Base-by-base conservation (phyloP, 2,888 invertebrate genomes). In the Drosophila pseudotalamancana region DNA sequence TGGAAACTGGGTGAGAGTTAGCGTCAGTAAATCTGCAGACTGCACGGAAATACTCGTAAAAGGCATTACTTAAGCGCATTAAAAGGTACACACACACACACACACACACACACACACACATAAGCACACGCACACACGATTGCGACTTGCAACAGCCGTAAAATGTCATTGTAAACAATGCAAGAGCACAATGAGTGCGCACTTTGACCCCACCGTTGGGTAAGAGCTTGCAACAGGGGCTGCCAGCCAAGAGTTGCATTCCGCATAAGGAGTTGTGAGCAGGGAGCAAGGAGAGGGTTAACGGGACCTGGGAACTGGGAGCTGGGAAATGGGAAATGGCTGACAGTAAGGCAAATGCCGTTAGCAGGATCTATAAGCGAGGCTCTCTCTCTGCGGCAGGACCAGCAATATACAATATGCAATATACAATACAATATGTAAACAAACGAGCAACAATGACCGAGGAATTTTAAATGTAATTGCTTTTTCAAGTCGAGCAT, bases 401-500 rank as follows among this genome's bases (percentile, higher is more conserved):
- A 40, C 32, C 27, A 14, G 16, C 53, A 32, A n/a, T 25, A 1
- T 12, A 1, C 25, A 25, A 25, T n/a, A n/a, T n/a, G n/a, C n/a
- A n/a, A n/a, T n/a, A 23, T 40, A 40, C 39, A 68, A 48, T 45
- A 54, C 39, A 53, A 49, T 34, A 51, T 34, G 48, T 60, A 60
- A 60, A 40, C 43, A 66, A 60, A 53, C 48, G 14, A 51, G 46
- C 50, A 70, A 59, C 59, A 70, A 65, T 48, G 34, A 42, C 31
- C 57, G 60, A 68, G 72, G 57, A 76, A 81, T 79, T 77, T 81
- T 35, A 59, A 76, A 81, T 75, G 74, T 71, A 80, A 82, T 78
- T 85, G 74, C 65, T 70, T 56, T 62, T 56, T 60, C 40, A 42
- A 46, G 56, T 67, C 27, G 43, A 49, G 32, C 23, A 39, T 34